These are phyloP conservation scores for Lagopus leucura DNA, from an alignment of 2,113 vertebrate genomes.

Conservation along the genomic window DNA sequence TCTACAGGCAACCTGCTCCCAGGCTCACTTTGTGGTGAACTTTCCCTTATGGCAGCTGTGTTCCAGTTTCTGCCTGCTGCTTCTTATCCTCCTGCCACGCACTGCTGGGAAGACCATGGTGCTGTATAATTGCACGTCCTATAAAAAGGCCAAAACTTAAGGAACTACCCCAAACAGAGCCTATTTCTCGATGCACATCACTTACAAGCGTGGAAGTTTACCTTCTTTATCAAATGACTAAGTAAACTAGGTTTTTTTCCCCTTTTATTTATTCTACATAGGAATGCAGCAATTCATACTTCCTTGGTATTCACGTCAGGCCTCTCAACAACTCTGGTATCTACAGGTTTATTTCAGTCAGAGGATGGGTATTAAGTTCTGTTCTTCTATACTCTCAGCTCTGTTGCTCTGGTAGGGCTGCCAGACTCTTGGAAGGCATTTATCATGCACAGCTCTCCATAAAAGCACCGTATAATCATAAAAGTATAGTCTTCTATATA, in stretches of 20 bases:
- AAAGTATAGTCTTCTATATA: too few species aligned
- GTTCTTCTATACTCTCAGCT: background rate
- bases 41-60: background rate
- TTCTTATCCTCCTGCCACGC: accelerated
- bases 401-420: background rate
- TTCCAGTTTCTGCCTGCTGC: background rate
- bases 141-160: background rate
- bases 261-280: background rate
- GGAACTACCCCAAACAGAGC: background rate
- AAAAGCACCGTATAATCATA: background rate
- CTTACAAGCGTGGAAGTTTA: background rate
- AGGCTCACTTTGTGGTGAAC: accelerated
- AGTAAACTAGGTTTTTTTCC: background rate
- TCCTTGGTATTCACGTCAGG: background rate
- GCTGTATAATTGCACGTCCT: background rate
- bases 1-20: background rate
- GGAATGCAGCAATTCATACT: background rate
- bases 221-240: background rate
- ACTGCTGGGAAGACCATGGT: background rate
- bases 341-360: background rate
- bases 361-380: background rate
- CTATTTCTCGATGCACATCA: background rate
- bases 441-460: background rate
- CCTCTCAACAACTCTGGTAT: background rate
- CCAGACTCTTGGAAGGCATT: background rate